Evolutionary conservation across 2,797 vertebrate species (phyloP).

Genomic region (Danio aesculapii): DNA sequence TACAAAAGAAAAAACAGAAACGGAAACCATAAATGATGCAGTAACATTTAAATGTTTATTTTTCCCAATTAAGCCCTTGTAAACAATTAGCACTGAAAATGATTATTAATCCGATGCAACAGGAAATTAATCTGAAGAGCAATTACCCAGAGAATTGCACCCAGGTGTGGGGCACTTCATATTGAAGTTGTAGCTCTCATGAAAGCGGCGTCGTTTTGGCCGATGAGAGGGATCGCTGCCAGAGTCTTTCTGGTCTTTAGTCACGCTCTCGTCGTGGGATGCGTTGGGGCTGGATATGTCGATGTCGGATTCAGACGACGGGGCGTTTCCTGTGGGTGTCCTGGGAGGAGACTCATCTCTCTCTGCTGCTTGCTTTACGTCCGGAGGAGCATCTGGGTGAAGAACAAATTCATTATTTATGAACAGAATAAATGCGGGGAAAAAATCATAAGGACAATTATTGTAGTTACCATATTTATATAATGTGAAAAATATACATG

Average conservation of each 20-base stretch:
- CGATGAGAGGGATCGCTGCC: constrained; percentile 85
- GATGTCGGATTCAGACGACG: constrained; percentile 94
- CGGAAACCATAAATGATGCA: background rate
- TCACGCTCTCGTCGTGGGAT: constrained; percentile 94
- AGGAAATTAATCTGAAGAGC: background rate
- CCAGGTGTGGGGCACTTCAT: constrained; percentile 98
- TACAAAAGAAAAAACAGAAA: background rate
- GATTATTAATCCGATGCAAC: background rate
- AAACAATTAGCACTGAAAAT: constrained; percentile 27
- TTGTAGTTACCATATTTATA: too few species aligned
- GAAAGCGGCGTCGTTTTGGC: constrained; percentile 95
- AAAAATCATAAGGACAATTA: too few species aligned
- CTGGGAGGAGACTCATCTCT: constrained; percentile 93
- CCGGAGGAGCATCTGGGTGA: constrained; percentile 68
- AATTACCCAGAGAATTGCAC: constrained; percentile 92
- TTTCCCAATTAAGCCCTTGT: background rate
- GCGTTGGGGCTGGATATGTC: constrained; percentile 92
- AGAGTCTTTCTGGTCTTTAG: constrained; percentile 95
- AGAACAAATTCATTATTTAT: too few species aligned
- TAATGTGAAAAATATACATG: too few species aligned
- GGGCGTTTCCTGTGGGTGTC: constrained; percentile 93
- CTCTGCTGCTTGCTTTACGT: constrained; percentile 85
- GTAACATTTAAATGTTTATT: background rate
- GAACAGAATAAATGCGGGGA: too few species aligned
- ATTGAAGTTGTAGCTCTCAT: constrained; percentile 99